A percentile compares a stretch with the other conserved stretches of the same genome.
Conservation (phyloP, 2,113 vertebrate species). For the Haplochromis vanheusdeni region DNA sequence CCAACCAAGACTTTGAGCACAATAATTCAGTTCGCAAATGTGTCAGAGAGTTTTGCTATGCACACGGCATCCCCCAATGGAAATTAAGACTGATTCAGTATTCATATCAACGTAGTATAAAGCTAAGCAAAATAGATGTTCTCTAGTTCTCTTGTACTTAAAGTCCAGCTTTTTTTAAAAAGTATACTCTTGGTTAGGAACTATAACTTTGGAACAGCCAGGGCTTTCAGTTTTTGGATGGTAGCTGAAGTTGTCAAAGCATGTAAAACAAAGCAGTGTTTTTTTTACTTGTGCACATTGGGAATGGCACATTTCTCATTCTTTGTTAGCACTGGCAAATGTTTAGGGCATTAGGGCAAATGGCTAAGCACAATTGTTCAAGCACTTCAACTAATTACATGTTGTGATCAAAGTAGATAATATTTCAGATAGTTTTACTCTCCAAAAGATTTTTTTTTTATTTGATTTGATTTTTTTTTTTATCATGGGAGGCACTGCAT, state of each 20-base stretch:
- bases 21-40: background rate
- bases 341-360: background rate
- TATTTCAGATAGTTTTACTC: background rate
- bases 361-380: background rate
- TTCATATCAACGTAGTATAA: background rate
- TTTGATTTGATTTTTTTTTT: background rate
- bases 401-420: background rate
- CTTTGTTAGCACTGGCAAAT: background rate
- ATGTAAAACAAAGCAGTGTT: background rate
- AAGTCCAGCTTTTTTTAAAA: accelerated
- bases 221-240: background rate
- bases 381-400: background rate
- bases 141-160: background rate
- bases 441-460: accelerated
- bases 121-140: background rate
- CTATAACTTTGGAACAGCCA: background rate
- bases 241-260: background rate
- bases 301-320: background rate
- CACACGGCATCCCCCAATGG: background rate
- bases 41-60: background rate
- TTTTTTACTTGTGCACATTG: background rate
- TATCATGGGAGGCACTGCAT: background rate
- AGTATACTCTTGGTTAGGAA: background rate
- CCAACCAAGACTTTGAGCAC: background rate
- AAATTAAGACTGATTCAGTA: background rate